These are phyloP conservation scores for Microctonus brassicae DNA, from an alignment of 2,888 invertebrate species.

Conservation along the genomic window DNA sequence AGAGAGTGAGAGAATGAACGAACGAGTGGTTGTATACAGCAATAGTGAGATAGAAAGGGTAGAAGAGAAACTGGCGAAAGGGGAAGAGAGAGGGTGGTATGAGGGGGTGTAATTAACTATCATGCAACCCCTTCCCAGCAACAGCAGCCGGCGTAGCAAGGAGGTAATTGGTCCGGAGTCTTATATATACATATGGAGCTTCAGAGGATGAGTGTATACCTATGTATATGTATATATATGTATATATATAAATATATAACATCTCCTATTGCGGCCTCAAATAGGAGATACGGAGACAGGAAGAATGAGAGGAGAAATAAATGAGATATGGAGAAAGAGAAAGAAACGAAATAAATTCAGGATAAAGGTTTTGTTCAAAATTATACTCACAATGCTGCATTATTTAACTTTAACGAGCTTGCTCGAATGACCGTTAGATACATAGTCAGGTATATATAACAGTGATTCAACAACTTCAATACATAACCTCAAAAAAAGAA, in stretches of 20 bases:
- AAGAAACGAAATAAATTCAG: slow-evolving; percentile 46
- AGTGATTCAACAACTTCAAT: neutral
- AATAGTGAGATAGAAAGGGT: slow-evolving; percentile 36
- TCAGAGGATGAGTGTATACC: slow-evolving; percentile 16
- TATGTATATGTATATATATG: neutral
- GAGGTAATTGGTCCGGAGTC: slow-evolving; percentile 69
- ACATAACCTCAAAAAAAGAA: neutral
- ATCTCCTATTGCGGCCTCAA: slow-evolving; percentile 18
- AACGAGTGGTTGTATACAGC: slow-evolving; percentile 29
- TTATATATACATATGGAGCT: slow-evolving; percentile 61
- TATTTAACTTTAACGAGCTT: slow-evolving; percentile 67
- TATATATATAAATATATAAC: neutral
- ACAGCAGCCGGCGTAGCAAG: slow-evolving; percentile 66
- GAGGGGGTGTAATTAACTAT: slow-evolving; percentile 69
- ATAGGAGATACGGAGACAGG: slow-evolving; percentile 36
- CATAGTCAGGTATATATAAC: neutral
- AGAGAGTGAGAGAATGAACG: slow-evolving; percentile 44
- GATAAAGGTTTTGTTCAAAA: slow-evolving; percentile 68
- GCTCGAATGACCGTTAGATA: slow-evolving; percentile 61
- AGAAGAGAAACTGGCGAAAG: neutral
- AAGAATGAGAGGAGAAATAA: neutral
- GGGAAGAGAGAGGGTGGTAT: slow-evolving; percentile 34
- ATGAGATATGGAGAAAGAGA: slow-evolving; percentile 26
- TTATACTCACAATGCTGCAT: slow-evolving; percentile 66
- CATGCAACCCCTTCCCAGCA: slow-evolving; percentile 67